A percentile compares a stretch with the other conserved stretches of the same genome.
Conservation (phyloP, 2,888 invertebrate species). For the Suillia variegata region DNA sequence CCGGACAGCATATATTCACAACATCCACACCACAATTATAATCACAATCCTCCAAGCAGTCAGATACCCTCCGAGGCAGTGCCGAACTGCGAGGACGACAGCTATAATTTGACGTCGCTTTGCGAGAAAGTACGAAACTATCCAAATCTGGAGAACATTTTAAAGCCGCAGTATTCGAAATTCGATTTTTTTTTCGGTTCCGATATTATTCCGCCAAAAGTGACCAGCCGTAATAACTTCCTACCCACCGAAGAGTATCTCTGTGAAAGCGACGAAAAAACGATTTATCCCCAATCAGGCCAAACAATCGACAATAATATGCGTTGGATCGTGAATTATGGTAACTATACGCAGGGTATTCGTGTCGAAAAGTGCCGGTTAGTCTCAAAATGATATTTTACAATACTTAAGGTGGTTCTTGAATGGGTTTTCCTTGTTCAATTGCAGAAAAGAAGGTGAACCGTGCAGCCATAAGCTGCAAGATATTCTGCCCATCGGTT, state of each 20-base stretch:
- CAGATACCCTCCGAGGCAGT: no score
- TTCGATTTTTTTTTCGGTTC: conserved; percentile 54
- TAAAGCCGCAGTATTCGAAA: conserved; percentile 35
- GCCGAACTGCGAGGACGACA: conserved; percentile 34
- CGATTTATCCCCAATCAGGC: conserved; percentile 69
- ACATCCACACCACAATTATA: background rate
- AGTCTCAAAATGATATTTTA: no score
- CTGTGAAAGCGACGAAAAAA: conserved; percentile 58
- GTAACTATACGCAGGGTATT: conserved; percentile 72
- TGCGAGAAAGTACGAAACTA: conserved; percentile 62
- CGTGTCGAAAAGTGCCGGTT: conserved; percentile 77
- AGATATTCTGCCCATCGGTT: conserved; percentile 41
- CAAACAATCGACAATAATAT: conserved; percentile 68
- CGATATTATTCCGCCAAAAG: conserved; percentile 60
- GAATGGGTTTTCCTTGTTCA: no score
- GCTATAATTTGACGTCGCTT: conserved; percentile 51
- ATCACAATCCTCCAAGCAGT: no score
- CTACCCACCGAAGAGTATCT: conserved; percentile 58
- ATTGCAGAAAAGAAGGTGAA: conserved; percentile 58
- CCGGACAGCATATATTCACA: no score
- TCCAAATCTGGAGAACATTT: conserved; percentile 52
- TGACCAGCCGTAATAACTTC: conserved; percentile 62
- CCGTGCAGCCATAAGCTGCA: conserved; percentile 62
- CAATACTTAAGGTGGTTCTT: no score
- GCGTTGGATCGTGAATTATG: conserved; percentile 74